Evolutionary conservation across 2,113 vertebrate species (phyloP).

Genomic region (Dromiciops gliroides): DNA sequence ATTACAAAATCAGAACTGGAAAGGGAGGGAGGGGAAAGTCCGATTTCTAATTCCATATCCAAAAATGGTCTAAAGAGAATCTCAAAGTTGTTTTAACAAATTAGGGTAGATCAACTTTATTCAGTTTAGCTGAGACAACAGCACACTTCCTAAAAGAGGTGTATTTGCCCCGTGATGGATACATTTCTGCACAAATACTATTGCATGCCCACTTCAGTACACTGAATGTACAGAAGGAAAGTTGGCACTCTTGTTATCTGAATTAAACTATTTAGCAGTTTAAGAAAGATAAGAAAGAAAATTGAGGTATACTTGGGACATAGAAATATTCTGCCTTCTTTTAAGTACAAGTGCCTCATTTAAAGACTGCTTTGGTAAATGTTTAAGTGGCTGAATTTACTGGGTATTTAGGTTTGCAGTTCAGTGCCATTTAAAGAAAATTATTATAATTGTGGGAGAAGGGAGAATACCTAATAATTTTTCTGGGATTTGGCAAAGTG

Average conservation of each 20-base stretch:
- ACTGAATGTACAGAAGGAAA: background rate
- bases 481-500: slow-evolving; percentile 71
- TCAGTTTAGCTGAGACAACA: slow-evolving; percentile 27
- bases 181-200: slow-evolving; percentile 29
- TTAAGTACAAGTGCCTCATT: slow-evolving; percentile 53
- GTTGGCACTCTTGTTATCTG: background rate
- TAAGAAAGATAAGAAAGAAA: slow-evolving; percentile 65
- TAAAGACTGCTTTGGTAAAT: slow-evolving; percentile 52
- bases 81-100: background rate
- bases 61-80: slow-evolving; percentile 15
- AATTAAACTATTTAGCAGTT: slow-evolving; percentile 26
- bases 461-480: slow-evolving; percentile 79
- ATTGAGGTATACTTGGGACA: slow-evolving; percentile 28
- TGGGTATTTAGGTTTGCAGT: slow-evolving; percentile 69
- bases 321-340: slow-evolving; percentile 43
- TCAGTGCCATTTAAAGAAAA: slow-evolving; percentile 77
- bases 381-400: slow-evolving; percentile 55
- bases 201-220: background rate
- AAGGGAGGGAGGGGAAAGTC: background rate
- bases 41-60: background rate
- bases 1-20: slow-evolving; percentile 57
- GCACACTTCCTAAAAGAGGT: slow-evolving; percentile 18
- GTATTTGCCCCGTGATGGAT: slow-evolving; percentile 36
- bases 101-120: slow-evolving; percentile 13
- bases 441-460: slow-evolving; percentile 79